These are phyloP conservation scores for Solenopsis invicta DNA, from an alignment of 1,140 invertebrate species.

Conservation along the genomic window DNA sequence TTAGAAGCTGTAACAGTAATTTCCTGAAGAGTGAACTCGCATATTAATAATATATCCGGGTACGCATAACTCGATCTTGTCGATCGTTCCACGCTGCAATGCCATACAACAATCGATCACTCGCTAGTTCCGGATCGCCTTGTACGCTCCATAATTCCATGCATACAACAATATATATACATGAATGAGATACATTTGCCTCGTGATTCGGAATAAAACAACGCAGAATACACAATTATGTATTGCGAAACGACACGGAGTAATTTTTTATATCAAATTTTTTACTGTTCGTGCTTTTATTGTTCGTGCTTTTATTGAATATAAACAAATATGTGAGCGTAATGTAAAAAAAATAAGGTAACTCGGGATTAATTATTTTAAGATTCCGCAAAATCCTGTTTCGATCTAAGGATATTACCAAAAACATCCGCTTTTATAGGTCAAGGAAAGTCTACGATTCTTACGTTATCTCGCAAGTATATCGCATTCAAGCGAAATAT, in stretches of 20 bases:
- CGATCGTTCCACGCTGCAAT: slow-evolving; percentile 20
- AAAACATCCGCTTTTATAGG: slow-evolving; percentile 1
- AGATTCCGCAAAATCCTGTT: not conserved
- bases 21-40: not conserved
- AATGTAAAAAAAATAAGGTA: not conserved
- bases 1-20: not conserved
- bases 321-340: not conserved
- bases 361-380: not conserved
- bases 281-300: not conserved
- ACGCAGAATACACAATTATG: not conserved
- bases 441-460: not conserved
- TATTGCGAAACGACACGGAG: not conserved
- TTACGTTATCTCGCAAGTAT: not conserved
- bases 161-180: slow-evolving; percentile 1
- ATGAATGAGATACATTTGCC: slow-evolving; percentile 1
- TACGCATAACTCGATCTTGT: slow-evolving; percentile 38
- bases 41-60: slow-evolving; percentile 13
- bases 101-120: slow-evolving; percentile 39
- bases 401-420: not conserved
- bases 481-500: not conserved
- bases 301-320: not conserved
- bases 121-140: slow-evolving; percentile 26
- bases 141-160: slow-evolving; percentile 27
- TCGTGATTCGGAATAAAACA: slow-evolving; percentile 6
- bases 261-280: slow-evolving; percentile 21